Percentiles rank a stretch among this genome's conserved stretches.
Evolutionary conservation across 2,113 vertebrate genomes (phyloP).

Genomic region (Bubo bubo): DNA sequence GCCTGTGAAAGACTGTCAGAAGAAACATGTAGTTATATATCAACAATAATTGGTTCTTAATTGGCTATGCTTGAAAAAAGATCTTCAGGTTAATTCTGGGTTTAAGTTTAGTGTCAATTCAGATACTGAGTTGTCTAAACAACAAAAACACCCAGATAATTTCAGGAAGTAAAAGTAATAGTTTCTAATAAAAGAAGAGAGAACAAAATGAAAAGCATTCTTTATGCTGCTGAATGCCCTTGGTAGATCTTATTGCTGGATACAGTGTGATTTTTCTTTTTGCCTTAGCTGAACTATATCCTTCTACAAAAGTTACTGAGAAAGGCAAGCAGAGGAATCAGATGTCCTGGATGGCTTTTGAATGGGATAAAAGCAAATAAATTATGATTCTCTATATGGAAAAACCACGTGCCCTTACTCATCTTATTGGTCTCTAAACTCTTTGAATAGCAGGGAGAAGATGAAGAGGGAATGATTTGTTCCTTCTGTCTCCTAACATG

Average conservation of each 20-base stretch:
- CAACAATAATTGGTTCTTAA: background rate
- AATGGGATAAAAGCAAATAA: background rate
- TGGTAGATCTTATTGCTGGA: background rate
- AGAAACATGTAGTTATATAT: background rate
- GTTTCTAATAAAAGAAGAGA: background rate
- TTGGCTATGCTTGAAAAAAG: background rate
- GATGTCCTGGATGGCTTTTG: background rate
- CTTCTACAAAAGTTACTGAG: background rate
- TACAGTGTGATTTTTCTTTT: background rate
- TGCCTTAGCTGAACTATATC: background rate
- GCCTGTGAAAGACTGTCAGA: background rate
- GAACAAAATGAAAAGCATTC: background rate
- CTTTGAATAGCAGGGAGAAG: background rate
- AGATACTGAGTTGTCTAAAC: background rate
- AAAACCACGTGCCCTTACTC: background rate
- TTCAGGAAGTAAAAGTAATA: background rate
- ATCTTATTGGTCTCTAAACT: background rate
- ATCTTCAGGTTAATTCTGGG: background rate
- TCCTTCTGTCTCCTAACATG: background rate
- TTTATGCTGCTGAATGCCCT: background rate
- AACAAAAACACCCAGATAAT: background rate
- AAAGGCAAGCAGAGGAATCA: background rate
- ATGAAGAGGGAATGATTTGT: constrained; percentile 7
- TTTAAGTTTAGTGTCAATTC: background rate
- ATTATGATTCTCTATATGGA: background rate